Percentiles rank a stretch among this genome's conserved stretches.
Evolutionary conservation across 2,888 invertebrate genomes (phyloP).

Genomic region (Synanthedon tipuliformis): DNA sequence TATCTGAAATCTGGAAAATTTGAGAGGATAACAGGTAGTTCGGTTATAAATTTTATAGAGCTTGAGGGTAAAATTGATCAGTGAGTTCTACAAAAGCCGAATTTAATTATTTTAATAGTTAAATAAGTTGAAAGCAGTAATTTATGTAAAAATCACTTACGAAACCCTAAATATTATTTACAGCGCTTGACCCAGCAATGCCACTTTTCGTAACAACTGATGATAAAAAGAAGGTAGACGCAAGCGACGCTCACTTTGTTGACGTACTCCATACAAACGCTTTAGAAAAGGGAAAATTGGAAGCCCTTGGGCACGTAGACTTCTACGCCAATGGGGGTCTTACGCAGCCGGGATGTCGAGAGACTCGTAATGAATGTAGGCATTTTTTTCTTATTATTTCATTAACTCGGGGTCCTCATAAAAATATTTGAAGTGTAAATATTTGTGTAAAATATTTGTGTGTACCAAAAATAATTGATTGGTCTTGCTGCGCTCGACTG

Average conservation of each 20-base stretch:
- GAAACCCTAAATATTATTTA: conserved; percentile 3
- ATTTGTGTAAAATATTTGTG: too few relatives aligned
- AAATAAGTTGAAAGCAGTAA: not conserved
- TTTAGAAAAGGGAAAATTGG: conserved; percentile 65
- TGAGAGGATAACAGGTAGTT: conserved; percentile 66
- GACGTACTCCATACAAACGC: conserved; percentile 75
- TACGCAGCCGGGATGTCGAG: conserved; percentile 70
- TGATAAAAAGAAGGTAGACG: conserved; percentile 56
- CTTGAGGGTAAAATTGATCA: too few relatives aligned
- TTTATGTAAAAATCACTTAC: not conserved
- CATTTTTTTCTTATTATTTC: not conserved
- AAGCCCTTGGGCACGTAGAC: conserved; percentile 64
- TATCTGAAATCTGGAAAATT: conserved; percentile 53
- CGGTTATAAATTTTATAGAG: too few relatives aligned
- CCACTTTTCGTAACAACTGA: conserved; percentile 70
- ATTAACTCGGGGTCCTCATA: not conserved
- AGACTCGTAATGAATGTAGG: conserved; percentile 8
- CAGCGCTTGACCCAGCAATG: conserved; percentile 76
- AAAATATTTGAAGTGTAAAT: not conserved
- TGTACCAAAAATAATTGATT: too few relatives aligned
- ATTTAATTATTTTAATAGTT: not conserved
- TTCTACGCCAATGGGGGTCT: conserved; percentile 72
- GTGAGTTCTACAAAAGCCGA: not conserved
- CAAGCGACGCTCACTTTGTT: conserved; percentile 70
- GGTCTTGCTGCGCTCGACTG: too few relatives aligned